Evolutionary conservation across 1,140 invertebrate species (phyloP), one percentile per base, ranked within the genome.

Genomic region (Carposina sasakii): DNA sequence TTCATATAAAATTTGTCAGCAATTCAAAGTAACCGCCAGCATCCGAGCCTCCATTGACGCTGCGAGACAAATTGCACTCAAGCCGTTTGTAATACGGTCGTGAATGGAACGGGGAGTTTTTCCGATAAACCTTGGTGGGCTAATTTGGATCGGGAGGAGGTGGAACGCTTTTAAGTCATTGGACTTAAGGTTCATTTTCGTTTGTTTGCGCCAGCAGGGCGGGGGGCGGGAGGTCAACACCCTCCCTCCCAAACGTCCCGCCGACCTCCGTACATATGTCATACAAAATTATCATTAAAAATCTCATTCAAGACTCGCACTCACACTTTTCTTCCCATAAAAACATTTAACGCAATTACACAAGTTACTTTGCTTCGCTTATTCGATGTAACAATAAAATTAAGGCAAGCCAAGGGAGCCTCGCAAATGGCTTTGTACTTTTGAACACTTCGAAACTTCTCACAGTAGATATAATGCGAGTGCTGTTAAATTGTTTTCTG

Each of bases 51-150:
- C 20, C 40, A 15, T 24, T n/a, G n/a, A n/a, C n/a, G n/a, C n/a
- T 24, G 13, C n/a, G 52, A 63, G 69, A 75, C 65, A 76, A 76
- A 67, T 73, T 60, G 50, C 67, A 74, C 63, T 60, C 58, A 71
- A 63, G 62, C 65, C 63, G 55, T 67, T 71, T 60, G 62, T 62
- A 63, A 70, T 68, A 73, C 61, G 68, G 69, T 71, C 58, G 62
- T 64, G 60, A 70, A 74, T 68, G 60, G 63, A 63, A 55, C 50
- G 54, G 59, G 66, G 61, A 70, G 67, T 74, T 75, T 76, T 77
- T 67, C 70, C 63, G 63, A 71, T 73, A 76, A 76, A 65, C 59
- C 54, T 73, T 59, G 49, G 52, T 31, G 48, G 57, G 60, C 53
- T 54, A 53, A 57, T 60, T 60, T 28, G 23, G 39, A 31, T 49